Conservation (phyloP, 2,888 invertebrate species). For the Eristalinus sepulchralis region DNA sequence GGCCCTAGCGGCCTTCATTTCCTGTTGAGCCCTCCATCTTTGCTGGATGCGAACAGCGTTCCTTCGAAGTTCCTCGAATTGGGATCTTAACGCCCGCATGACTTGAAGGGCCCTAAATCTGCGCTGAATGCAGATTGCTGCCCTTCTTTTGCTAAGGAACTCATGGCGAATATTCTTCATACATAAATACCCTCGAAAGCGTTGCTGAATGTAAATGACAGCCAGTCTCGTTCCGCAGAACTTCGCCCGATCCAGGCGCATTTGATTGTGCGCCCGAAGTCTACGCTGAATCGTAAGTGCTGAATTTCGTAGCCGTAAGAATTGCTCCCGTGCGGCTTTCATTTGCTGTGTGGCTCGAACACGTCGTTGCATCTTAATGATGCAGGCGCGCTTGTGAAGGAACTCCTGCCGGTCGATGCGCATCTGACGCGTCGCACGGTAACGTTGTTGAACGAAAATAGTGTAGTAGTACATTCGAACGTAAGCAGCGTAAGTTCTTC, state of each 20-base stretch:
- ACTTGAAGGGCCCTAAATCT: slow-evolving; percentile 74
- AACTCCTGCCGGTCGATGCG: slow-evolving; percentile 73
- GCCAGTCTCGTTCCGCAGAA: slow-evolving; percentile 76
- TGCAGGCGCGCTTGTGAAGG: slow-evolving; percentile 67
- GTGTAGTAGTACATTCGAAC: slow-evolving; percentile 72
- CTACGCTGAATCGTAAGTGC: slow-evolving; percentile 75
- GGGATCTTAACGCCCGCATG: slow-evolving; percentile 70
- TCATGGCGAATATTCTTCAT: slow-evolving; percentile 65
- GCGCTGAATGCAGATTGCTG: slow-evolving; percentile 71
- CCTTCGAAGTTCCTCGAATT: slow-evolving; percentile 72
- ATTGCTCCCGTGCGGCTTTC: slow-evolving; percentile 72
- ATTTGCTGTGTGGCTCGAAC: slow-evolving; percentile 76
- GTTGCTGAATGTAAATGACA: slow-evolving; percentile 78
- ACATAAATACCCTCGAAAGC: slow-evolving; percentile 76
- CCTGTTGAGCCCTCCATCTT: slow-evolving; percentile 79
- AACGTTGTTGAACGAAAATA: slow-evolving; percentile 76
- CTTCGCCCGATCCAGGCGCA: slow-evolving; percentile 77
- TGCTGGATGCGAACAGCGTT: slow-evolving; percentile 79
- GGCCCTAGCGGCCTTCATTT: slow-evolving; percentile 52
- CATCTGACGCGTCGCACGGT: slow-evolving; percentile 76
- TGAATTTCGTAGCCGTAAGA: slow-evolving; percentile 75
- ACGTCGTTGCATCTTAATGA: slow-evolving; percentile 77
- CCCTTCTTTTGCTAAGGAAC: slow-evolving; percentile 50
- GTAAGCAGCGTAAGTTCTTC: slow-evolving; percentile 75
- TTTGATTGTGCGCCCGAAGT: slow-evolving; percentile 75